These are phyloP conservation scores for Dynastes tityus DNA, from an alignment of 2,888 invertebrate species.

Conservation along the genomic window DNA sequence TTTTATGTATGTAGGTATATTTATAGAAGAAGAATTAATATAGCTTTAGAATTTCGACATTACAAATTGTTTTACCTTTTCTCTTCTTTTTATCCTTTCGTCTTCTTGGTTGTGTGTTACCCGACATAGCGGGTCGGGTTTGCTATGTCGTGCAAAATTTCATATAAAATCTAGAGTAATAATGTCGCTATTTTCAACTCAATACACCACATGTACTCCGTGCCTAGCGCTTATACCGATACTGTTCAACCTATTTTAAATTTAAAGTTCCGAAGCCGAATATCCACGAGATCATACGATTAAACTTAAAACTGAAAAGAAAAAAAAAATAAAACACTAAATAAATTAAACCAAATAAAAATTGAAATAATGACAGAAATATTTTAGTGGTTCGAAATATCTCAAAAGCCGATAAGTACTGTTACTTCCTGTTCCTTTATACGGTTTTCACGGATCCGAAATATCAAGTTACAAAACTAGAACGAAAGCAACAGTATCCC, in stretches of 20 bases:
- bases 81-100: constrained; percentile 88
- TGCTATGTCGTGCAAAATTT: constrained; percentile 45
- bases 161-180: constrained; percentile 49
- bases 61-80: constrained; percentile 76
- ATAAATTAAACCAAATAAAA: constrained; percentile 19
- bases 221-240: constrained; percentile 16
- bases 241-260: constrained; percentile 42
- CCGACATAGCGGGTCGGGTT: constrained; percentile 79
- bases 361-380: not conserved
- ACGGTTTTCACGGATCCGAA: no score
- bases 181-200: constrained; percentile 24
- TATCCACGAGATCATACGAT: constrained; percentile 26
- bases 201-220: constrained; percentile 26
- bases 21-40: constrained; percentile 8
- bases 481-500: constrained; percentile 8
- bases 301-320: constrained; percentile 26
- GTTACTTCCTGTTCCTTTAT: not conserved
- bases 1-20: constrained; percentile 16
- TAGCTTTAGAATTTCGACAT: not conserved
- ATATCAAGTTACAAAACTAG: not conserved
- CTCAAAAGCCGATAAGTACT: not conserved
- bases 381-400: no score
- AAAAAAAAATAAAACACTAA: not conserved
- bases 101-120: constrained; percentile 89
- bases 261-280: constrained; percentile 32